A percentile compares a stretch with the other conserved stretches of the same genome.
These are phyloP conservation scores for Strigamia crassipes DNA, from an alignment of 2,888 invertebrate genomes.

Conservation along the genomic window DNA sequence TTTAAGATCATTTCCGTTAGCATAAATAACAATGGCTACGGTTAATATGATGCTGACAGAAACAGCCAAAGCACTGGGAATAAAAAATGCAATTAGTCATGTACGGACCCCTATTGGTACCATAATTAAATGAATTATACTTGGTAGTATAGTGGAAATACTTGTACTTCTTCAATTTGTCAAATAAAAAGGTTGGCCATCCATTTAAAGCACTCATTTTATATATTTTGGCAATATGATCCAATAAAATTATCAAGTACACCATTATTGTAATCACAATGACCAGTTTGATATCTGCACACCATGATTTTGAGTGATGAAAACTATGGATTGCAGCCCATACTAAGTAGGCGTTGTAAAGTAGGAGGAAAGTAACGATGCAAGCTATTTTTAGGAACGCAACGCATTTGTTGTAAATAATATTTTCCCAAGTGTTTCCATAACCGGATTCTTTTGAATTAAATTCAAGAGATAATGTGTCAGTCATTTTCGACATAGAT, in stretches of 20 bases:
- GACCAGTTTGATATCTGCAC: background rate
- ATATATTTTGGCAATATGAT: background rate
- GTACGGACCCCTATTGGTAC: background rate
- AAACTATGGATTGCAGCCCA: background rate
- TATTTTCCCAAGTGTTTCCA: background rate
- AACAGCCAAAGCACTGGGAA: background rate
- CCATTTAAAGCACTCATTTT: background rate
- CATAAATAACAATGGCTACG: background rate
- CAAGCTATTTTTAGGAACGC: background rate
- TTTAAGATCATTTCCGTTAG: background rate
- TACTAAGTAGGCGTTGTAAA: background rate
- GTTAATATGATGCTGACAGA: background rate
- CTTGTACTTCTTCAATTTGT: background rate
- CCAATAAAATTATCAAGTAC: background rate
- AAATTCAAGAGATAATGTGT: background rate
- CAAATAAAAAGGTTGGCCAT: background rate
- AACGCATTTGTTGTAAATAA: background rate
- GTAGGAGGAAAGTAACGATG: background rate
- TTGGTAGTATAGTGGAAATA: background rate
- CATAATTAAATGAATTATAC: background rate
- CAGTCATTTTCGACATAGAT: background rate
- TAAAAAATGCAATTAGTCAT: background rate
- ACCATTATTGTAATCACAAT: background rate
- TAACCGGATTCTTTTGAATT: no score
- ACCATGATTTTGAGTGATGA: background rate